These are phyloP conservation scores for Hedychridium roseum DNA, from an alignment of 2,888 invertebrate genomes.

Conservation along the genomic window DNA sequence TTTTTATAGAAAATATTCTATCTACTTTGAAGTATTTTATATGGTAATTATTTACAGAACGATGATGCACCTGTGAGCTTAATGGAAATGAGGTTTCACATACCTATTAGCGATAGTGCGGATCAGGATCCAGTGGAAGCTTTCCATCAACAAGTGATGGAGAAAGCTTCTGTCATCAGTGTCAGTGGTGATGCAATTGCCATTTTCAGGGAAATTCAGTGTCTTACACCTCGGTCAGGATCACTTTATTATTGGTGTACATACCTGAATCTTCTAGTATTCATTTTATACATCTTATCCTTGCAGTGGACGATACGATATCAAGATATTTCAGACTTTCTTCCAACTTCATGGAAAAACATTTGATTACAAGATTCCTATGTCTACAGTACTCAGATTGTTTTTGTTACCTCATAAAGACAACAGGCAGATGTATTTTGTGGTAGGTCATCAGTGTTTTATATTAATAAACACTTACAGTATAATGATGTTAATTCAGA, in stretches of 20 bases:
- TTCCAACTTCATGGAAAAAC: slow-evolving; percentile 97
- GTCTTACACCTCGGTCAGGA: slow-evolving; percentile 91
- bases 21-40: not conserved
- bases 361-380: slow-evolving; percentile 99
- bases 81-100: slow-evolving; percentile 97
- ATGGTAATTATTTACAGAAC: slow-evolving; percentile 78
- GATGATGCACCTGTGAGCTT: slow-evolving; percentile 97
- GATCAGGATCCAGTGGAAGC: slow-evolving; percentile 94
- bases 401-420: slow-evolving; percentile 97
- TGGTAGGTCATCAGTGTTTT: slow-evolving; percentile 73
- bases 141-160: slow-evolving; percentile 97
- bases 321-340: slow-evolving; percentile 91
- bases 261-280: slow-evolving; percentile 11
- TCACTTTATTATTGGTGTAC: slow-evolving; percentile 2
- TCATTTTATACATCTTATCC: slow-evolving; percentile 51
- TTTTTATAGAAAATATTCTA: not conserved
- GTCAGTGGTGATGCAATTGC: slow-evolving; percentile 98
- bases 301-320: slow-evolving; percentile 94
- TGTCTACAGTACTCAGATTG: slow-evolving; percentile 92
- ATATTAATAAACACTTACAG: slow-evolving; percentile 1
- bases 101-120: slow-evolving; percentile 88
- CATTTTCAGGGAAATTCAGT: slow-evolving; percentile 95
- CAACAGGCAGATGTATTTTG: slow-evolving; percentile 97
- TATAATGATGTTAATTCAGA: too few relatives aligned
- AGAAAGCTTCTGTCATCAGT: slow-evolving; percentile 96